A percentile compares a stretch with the other conserved stretches of the same genome.
phyloP scores from a whole-genome alignment of 2,113 vertebrate genomes.

The Lontra canadensis region DNA sequence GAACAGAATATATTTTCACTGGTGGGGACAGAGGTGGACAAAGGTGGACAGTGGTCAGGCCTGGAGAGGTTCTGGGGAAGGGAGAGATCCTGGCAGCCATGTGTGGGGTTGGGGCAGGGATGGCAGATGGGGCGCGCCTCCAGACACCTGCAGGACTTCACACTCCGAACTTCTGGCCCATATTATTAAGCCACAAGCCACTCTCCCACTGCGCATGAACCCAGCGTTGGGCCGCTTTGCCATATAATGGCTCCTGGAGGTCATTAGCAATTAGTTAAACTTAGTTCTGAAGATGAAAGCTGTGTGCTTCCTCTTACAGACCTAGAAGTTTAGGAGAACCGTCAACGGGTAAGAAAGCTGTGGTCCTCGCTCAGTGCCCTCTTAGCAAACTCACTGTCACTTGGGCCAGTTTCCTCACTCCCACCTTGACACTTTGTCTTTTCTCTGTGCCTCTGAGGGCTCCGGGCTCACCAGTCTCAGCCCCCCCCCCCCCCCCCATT shows the following conservation, averaged over 20 bases:
- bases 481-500: background rate
- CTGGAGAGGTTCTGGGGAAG: background rate
- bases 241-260: background rate
- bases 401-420: background rate
- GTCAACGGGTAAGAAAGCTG: background rate
- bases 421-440: background rate
- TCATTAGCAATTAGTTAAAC: background rate
- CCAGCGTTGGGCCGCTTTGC: background rate
- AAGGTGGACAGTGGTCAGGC: background rate
- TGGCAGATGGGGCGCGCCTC: background rate
- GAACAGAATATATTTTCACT: background rate
- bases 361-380: background rate
- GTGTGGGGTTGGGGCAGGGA: background rate
- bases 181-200: background rate
- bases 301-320: background rate
- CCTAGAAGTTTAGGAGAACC: background rate
- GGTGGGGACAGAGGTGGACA: background rate
- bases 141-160: background rate
- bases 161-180: background rate
- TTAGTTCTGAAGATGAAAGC: background rate
- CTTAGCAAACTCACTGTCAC: background rate
- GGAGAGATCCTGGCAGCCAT: background rate
- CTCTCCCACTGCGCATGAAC: background rate
- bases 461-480: background rate
- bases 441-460: background rate